These are phyloP conservation scores for Meandrusa payeni DNA, from an alignment of 2,888 invertebrate genomes.

Conservation along the genomic window DNA sequence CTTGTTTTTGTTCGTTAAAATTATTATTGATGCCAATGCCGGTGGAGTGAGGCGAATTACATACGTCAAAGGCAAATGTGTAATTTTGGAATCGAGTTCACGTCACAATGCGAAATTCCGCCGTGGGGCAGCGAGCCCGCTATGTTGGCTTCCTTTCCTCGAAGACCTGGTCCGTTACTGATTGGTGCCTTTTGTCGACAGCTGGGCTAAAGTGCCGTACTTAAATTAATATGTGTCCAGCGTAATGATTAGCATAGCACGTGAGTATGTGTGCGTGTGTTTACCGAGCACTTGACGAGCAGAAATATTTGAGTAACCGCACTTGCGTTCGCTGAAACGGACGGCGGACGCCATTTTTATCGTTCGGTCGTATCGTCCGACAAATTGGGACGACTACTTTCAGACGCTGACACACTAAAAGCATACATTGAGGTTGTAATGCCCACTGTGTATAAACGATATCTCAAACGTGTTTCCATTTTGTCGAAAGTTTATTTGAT, in stretches of 20 bases:
- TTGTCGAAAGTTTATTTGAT: no score
- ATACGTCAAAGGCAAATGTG: no score
- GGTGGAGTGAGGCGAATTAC: no score
- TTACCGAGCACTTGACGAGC: conserved; percentile 54
- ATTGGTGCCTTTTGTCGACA: conserved; percentile 50
- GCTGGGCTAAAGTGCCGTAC: conserved; percentile 61
- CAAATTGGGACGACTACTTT: conserved; percentile 32
- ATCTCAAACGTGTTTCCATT: no score
- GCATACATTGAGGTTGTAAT: conserved; percentile 18
- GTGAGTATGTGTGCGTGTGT: conserved; percentile 46
- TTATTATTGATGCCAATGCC: no score
- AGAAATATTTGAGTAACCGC: conserved; percentile 66
- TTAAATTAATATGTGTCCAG: conserved; percentile 71
- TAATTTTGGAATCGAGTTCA: conserved; percentile 25
- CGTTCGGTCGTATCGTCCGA: conserved; percentile 21
- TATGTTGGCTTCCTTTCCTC: conserved; percentile 47
- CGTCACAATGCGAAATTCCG: conserved; percentile 31
- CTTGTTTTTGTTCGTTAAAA: no score
- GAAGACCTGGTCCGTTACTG: conserved; percentile 55
- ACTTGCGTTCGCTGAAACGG: conserved; percentile 35
- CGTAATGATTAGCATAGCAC: conserved; percentile 72
- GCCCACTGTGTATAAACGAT: no score
- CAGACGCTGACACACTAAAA: conserved; percentile 27
- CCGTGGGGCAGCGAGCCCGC: conserved; percentile 32
- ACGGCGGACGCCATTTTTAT: conserved; percentile 22